These are phyloP conservation scores for Acanthoscelides obtectus DNA, from an alignment of 2,888 invertebrate species.

Conservation along the genomic window DNA sequence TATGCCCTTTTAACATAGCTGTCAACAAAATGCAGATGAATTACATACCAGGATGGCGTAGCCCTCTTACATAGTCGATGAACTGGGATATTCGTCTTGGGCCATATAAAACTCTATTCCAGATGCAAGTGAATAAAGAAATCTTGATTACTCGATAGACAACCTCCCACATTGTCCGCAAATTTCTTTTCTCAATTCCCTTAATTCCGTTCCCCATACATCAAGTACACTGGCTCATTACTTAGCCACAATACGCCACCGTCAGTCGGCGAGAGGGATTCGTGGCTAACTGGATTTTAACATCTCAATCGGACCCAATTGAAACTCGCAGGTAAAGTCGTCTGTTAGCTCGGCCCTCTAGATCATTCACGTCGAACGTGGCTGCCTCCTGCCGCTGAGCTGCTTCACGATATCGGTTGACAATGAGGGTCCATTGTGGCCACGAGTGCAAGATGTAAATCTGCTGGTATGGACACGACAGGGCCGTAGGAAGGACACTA, in stretches of 20 bases:
- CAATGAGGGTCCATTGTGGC: neutral
- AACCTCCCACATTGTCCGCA: too few species aligned
- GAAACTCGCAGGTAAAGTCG: neutral
- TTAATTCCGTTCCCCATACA: neutral
- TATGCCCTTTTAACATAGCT: too few species aligned
- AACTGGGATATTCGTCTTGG: too few species aligned
- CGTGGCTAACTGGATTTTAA: neutral
- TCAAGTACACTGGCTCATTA: neutral
- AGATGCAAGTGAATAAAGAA: too few species aligned
- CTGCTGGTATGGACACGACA: neutral
- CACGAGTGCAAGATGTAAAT: neutral
- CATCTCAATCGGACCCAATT: neutral
- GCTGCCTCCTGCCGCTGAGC: too few species aligned
- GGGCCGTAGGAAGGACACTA: neutral
- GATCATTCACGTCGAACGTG: neutral
- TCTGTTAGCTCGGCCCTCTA: neutral
- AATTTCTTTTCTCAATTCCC: too few species aligned
- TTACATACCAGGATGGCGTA: too few species aligned
- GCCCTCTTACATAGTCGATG: too few species aligned
- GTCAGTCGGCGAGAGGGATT: neutral
- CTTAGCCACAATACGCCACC: neutral
- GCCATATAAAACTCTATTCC: too few species aligned
- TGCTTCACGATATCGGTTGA: neutral
- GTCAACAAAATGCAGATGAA: too few species aligned
- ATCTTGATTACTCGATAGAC: too few species aligned